phyloP scores from a whole-genome alignment of 2,113 vertebrate species.

The Caracal caracal region DNA sequence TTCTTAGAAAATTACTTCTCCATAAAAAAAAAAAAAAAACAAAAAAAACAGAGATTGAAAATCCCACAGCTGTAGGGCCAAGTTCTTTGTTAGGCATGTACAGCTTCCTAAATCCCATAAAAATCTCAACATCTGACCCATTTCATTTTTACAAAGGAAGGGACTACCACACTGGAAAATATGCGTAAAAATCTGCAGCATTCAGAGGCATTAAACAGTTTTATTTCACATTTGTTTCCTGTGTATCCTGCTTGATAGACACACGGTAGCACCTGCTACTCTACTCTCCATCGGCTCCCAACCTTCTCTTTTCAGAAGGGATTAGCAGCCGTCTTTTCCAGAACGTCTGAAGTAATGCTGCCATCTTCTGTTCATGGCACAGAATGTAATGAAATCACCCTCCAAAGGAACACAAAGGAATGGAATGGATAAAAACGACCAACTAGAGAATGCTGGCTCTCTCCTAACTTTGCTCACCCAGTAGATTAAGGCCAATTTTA shows the following conservation, averaged over 20 bases:
- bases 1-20: background rate
- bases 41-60: slow-evolving; percentile 68
- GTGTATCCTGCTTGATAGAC: slow-evolving; percentile 11
- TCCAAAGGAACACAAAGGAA: background rate
- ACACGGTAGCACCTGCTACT: slow-evolving; percentile 80
- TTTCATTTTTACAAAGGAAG: slow-evolving; percentile 83
- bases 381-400: background rate
- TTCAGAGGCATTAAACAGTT: slow-evolving; percentile 76
- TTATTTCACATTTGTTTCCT: slow-evolving; percentile 67
- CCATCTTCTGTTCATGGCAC: slow-evolving; percentile 79
- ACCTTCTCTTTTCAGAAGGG: rapidly evolving
- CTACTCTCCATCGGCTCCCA: background rate
- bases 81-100: slow-evolving; percentile 64
- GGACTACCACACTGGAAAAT: slow-evolving; percentile 73
- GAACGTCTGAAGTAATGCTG: slow-evolving; percentile 68
- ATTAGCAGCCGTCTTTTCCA: rapidly evolving
- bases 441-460: background rate
- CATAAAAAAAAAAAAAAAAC: slow-evolving; percentile 23
- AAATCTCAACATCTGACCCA: slow-evolving; percentile 81
- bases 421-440: background rate
- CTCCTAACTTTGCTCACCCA: background rate
- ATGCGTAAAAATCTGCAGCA: slow-evolving; percentile 64
- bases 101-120: slow-evolving; percentile 80
- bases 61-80: slow-evolving; percentile 73
- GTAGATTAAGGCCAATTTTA: background rate